Evolutionary conservation across 2,113 vertebrate genomes (phyloP).

Genomic region (Anhinga anhinga): DNA sequence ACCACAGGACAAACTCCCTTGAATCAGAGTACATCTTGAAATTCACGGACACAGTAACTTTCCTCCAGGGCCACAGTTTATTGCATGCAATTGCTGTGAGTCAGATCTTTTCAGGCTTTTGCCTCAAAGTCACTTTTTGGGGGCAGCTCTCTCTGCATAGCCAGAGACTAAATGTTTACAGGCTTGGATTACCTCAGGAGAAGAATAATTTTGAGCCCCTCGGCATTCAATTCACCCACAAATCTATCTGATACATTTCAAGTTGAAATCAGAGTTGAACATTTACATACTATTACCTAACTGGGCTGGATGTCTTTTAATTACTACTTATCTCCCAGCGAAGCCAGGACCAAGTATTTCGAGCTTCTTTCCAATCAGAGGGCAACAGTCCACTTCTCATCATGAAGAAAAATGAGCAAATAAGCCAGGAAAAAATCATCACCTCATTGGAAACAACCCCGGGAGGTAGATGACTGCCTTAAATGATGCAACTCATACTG

Average conservation of each 20-base stretch:
- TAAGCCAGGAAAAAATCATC: not conserved
- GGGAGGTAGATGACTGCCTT: not conserved
- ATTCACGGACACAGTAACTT: not conserved
- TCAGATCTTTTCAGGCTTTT: not conserved
- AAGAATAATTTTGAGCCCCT: not conserved
- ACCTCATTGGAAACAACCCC: not conserved
- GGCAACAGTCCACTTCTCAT: not conserved
- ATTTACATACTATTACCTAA: not conserved
- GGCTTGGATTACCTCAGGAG: not conserved
- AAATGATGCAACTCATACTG: not conserved
- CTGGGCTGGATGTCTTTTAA: not conserved
- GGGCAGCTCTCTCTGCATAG: not conserved
- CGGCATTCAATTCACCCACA: not conserved
- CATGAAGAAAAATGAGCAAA: not conserved
- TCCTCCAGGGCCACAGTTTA: not conserved
- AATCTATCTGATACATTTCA: not conserved
- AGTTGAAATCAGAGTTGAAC: not conserved
- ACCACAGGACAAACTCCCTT: not conserved
- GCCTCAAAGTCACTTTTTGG: fast-evolving
- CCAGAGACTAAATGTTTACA: not conserved
- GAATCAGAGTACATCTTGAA: not conserved
- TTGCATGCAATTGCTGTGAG: not conserved
- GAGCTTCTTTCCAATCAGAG: not conserved
- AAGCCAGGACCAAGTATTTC: not conserved
- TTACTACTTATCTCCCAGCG: not conserved